phyloP scores from a whole-genome alignment of 30 jellyfish, hydroid and myxozoan genomes.

The Mastigias papua region DNA sequence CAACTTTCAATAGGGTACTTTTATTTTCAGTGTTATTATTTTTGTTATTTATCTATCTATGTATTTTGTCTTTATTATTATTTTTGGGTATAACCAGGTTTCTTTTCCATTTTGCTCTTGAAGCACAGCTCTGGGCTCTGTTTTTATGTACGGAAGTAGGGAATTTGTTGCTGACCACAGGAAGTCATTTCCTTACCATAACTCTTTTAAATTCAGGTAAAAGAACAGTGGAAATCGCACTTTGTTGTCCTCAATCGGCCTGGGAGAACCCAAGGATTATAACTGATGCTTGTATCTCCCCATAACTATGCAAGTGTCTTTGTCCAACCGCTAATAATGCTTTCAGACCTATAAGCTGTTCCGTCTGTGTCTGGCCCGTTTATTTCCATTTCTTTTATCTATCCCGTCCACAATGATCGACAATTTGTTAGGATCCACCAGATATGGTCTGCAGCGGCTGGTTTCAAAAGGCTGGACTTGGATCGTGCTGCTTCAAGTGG shows the following conservation, averaged over 20 bases:
- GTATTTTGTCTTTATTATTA: no score
- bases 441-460: no score
- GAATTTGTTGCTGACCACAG: not conserved
- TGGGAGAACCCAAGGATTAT: constrained; percentile 11
- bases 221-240: constrained; percentile 12
- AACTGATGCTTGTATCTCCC: constrained; percentile 15
- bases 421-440: constrained; percentile 9
- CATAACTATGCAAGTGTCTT: constrained; percentile 18
- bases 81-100: no score
- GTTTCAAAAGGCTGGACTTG: no score
- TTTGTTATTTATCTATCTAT: no score
- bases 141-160: not conserved
- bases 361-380: constrained; percentile 72
- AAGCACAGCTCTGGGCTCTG: not conserved
- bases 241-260: constrained; percentile 1
- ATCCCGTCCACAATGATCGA: constrained; percentile 32
- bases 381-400: not conserved
- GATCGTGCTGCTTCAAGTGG: no score
- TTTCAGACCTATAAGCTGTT: constrained; percentile 43
- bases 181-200: not conserved
- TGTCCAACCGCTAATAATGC: constrained; percentile 23
- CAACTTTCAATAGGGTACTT: no score
- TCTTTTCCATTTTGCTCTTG: no score
- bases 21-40: no score
- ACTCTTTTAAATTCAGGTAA: not conserved